phyloP scores from a whole-genome alignment of 2,888 invertebrate species.

The Lepidochrysops patricia region DNA sequence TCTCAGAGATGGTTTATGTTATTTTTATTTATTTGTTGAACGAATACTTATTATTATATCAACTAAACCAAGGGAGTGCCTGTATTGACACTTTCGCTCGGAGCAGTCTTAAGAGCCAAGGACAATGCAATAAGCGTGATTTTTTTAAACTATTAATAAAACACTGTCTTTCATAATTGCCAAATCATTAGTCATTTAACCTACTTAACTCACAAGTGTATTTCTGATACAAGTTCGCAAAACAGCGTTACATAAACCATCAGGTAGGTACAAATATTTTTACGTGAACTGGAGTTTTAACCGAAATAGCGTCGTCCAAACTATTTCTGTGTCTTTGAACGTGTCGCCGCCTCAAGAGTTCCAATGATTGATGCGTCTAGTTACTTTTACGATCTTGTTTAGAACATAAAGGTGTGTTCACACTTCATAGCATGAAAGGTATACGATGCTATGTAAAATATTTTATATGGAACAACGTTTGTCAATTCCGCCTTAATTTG shows the following conservation, averaged over 20 bases:
- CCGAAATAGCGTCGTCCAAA: slow-evolving; percentile 42
- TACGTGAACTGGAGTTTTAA: slow-evolving; percentile 27
- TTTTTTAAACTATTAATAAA: too few relatives aligned
- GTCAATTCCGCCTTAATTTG: not conserved
- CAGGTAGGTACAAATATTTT: slow-evolving; percentile 5
- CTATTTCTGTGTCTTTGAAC: slow-evolving; percentile 36
- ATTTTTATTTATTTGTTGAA: too few relatives aligned
- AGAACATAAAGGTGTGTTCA: slow-evolving; percentile 14
- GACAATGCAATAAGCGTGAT: too few relatives aligned
- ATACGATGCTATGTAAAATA: not conserved
- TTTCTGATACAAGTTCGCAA: not conserved
- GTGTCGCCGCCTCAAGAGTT: slow-evolving; percentile 35
- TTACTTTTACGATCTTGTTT: slow-evolving; percentile 25
- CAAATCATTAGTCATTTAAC: not conserved
- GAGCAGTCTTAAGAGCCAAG: too few relatives aligned
- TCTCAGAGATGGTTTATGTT: too few relatives aligned
- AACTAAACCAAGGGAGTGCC: too few relatives aligned
- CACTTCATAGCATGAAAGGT: not conserved
- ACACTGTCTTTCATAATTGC: not conserved
- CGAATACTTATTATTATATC: too few relatives aligned
- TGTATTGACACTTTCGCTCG: too few relatives aligned
- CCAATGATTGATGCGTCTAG: slow-evolving; percentile 26
- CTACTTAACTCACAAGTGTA: not conserved
- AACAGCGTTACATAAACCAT: not conserved
- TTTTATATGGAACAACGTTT: not conserved